Percentiles rank a stretch among this genome's conserved stretches.
These are phyloP conservation scores for Argyrosomus japonicus DNA, from an alignment of 2,113 vertebrate genomes.

Conservation along the genomic window DNA sequence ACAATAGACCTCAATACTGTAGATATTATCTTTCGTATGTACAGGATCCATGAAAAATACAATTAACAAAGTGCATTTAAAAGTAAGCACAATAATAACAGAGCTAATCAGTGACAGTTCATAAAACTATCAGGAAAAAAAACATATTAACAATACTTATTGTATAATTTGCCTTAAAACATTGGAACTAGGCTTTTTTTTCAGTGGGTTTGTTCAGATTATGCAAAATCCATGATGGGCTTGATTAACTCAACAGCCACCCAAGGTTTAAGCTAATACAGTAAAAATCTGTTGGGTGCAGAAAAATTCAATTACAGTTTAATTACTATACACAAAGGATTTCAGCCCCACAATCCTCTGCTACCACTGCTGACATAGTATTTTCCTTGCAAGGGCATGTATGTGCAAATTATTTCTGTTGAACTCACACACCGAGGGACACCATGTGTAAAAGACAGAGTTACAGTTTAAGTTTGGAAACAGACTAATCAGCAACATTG, in stretches of 20 bases:
- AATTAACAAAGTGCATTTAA: not conserved
- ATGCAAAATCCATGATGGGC: conserved; percentile 5
- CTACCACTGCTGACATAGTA: conserved; percentile 40
- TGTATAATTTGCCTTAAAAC: not conserved
- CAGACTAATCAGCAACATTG: conserved; percentile 2
- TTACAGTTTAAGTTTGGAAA: not conserved
- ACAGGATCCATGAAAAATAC: not conserved
- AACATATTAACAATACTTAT: conserved; percentile 11
- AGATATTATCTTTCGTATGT: not conserved
- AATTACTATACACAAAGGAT: conserved; percentile 55
- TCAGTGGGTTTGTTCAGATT: conserved; percentile 23
- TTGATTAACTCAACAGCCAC: conserved; percentile 48
- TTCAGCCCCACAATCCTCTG: not conserved
- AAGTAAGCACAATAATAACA: not conserved
- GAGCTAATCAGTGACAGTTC: conserved; percentile 10
- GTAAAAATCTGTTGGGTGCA: conserved; percentile 39
- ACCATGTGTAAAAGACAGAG: not conserved
- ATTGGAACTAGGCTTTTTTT: conserved; percentile 10
- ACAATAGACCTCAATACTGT: not conserved
- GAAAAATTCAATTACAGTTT: conserved; percentile 62
- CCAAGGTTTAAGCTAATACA: conserved; percentile 41
- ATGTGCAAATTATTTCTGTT: conserved; percentile 2
- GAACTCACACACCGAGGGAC: not conserved
- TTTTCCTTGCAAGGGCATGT: conserved; percentile 6
- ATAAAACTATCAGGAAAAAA: not conserved